Percentiles rank a stretch among this genome's conserved stretches.
These are phyloP conservation scores for Lamellibrachia columna DNA, from an alignment of 2,888 invertebrate genomes.

Conservation along the genomic window DNA sequence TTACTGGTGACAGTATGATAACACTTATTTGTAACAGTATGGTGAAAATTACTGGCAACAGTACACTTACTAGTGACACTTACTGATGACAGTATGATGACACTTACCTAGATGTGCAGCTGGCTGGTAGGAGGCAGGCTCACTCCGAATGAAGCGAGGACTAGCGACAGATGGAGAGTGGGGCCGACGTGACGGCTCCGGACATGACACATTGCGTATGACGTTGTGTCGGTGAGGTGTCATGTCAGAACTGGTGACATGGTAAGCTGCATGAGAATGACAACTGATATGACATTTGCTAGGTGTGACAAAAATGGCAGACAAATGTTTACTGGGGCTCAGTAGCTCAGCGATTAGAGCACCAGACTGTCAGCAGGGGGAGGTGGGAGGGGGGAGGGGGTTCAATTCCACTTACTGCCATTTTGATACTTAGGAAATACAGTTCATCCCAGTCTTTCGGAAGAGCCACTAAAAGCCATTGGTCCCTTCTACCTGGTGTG, in stretches of 20 bases:
- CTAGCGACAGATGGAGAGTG: slow-evolving; percentile 25
- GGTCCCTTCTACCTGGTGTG: neutral
- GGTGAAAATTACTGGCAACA: neutral
- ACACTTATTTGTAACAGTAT: neutral
- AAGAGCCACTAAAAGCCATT: too few species aligned
- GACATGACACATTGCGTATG: slow-evolving; percentile 31
- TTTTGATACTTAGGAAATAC: too few species aligned
- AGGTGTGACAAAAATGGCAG: neutral
- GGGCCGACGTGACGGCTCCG: slow-evolving; percentile 18
- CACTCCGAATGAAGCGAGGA: slow-evolving; percentile 35
- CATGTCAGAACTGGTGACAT: slow-evolving; percentile 29
- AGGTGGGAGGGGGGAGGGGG: neutral
- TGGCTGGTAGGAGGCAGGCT: slow-evolving; percentile 25
- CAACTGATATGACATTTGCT: neutral
- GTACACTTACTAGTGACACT: too few species aligned
- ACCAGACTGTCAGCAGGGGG: neutral
- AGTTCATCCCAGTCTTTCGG: too few species aligned
- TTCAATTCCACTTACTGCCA: too few species aligned
- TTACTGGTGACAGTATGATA: neutral
- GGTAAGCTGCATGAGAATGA: slow-evolving; percentile 24
- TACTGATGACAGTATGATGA: neutral
- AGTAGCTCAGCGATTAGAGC: too few species aligned
- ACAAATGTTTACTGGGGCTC: neutral
- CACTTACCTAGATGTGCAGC: slow-evolving; percentile 25
- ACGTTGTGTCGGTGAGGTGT: slow-evolving; percentile 26